These are phyloP conservation scores for Carettochelys insculpta DNA, from an alignment of 2,113 vertebrate species.

Conservation along the genomic window DNA sequence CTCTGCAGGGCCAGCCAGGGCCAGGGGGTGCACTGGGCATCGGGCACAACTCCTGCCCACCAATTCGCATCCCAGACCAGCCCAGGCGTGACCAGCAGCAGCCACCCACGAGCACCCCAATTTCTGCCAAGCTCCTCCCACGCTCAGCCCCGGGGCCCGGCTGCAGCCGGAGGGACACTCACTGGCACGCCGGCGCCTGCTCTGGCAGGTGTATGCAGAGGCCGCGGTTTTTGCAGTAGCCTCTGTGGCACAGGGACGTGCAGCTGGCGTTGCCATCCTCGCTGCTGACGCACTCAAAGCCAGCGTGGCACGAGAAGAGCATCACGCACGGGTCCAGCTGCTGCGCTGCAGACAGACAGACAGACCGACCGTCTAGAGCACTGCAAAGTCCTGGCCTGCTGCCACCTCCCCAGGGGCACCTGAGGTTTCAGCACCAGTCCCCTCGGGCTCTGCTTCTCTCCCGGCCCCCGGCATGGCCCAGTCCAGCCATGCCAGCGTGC, in stretches of 20 bases:
- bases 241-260: constrained; percentile 81
- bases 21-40: no score
- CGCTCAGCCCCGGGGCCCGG: neutral
- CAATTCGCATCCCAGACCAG: neutral
- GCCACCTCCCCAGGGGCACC: no score
- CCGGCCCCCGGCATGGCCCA: neutral
- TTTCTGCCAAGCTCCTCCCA: neutral
- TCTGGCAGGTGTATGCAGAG: constrained; percentile 83
- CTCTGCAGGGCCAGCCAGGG: no score
- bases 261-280: constrained; percentile 75
- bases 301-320: constrained; percentile 79
- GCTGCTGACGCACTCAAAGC: constrained; percentile 74
- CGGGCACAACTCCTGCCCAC: no score
- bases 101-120: neutral
- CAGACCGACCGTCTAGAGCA: neutral
- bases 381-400: neutral
- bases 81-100: neutral
- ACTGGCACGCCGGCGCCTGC: constrained; percentile 83
- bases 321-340: constrained; percentile 74
- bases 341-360: constrained; percentile 60
- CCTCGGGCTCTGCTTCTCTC: neutral
- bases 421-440: neutral
- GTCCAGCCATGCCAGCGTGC: neutral
- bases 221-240: constrained; percentile 85
- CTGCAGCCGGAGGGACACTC: constrained; percentile 3